phyloP scores from a whole-genome alignment of 1,140 invertebrate genomes.

The Diabrotica undecimpunctata region DNA sequence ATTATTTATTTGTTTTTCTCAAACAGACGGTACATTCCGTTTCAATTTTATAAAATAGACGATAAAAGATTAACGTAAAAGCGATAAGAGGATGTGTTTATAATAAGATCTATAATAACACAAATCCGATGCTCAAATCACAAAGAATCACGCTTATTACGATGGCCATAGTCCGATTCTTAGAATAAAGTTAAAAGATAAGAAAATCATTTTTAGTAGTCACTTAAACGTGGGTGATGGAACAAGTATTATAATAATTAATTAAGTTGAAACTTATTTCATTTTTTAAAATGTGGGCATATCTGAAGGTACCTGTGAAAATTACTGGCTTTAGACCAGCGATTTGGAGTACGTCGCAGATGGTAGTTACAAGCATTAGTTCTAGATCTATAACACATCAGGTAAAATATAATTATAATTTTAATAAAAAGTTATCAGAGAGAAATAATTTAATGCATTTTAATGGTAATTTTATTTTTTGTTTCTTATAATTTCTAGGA shows the following conservation, averaged over 20 bases:
- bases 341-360: background rate
- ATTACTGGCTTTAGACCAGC: constrained; percentile 5
- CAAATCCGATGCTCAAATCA: background rate
- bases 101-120: background rate
- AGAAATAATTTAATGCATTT: background rate
- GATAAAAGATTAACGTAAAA: constrained; percentile 6
- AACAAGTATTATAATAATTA: background rate
- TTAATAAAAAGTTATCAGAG: background rate
- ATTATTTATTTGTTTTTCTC: too few relatives aligned
- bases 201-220: constrained; percentile 5
- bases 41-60: background rate
- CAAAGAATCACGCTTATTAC: background rate
- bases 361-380: background rate
- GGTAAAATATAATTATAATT: background rate
- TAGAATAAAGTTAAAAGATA: background rate
- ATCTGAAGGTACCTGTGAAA: constrained; percentile 4
- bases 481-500: background rate
- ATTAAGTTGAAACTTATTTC: background rate
- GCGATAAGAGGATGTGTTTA: constrained; percentile 9
- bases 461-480: background rate
- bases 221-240: background rate
- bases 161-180: constrained; percentile 12
- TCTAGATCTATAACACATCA: background rate
- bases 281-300: constrained; percentile 1
- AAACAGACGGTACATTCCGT: background rate